Evolutionary conservation across 2,113 vertebrate species (phyloP).

Genomic region (Etheostoma cragini): DNA sequence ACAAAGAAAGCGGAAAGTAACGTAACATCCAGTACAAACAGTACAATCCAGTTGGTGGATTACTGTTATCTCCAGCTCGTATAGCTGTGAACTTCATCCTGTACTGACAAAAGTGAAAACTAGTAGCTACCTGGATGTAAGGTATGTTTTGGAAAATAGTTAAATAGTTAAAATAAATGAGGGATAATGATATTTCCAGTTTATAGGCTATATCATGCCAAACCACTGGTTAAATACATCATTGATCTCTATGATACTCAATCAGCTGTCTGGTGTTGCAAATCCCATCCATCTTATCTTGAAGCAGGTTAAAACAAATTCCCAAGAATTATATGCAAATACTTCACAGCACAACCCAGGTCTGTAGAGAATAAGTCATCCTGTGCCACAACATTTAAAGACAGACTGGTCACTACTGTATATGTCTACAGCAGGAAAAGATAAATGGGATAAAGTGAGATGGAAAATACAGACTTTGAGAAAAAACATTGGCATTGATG

Average conservation of each 20-base stretch:
- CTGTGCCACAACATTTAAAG: background rate
- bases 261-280: background rate
- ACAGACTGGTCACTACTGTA: background rate
- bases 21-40: too few species aligned
- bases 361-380: conserved; percentile 8
- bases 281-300: background rate
- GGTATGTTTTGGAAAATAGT: background rate
- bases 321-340: background rate
- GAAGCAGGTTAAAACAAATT: background rate
- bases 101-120: background rate
- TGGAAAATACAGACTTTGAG: conserved; percentile 50
- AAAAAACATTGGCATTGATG: conserved; percentile 52
- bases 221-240: background rate
- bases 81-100: background rate
- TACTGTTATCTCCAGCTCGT: background rate
- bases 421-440: conserved; percentile 4
- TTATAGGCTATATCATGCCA: background rate
- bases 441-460: conserved; percentile 29
- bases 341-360: background rate
- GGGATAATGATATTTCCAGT: background rate
- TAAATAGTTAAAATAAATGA: background rate
- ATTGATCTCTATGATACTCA: background rate
- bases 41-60: too few species aligned
- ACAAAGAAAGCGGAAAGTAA: too few species aligned
- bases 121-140: background rate